Base-by-base conservation (phyloP, 2,113 vertebrate species). In the Kobus ellipsiprymnus region DNA sequence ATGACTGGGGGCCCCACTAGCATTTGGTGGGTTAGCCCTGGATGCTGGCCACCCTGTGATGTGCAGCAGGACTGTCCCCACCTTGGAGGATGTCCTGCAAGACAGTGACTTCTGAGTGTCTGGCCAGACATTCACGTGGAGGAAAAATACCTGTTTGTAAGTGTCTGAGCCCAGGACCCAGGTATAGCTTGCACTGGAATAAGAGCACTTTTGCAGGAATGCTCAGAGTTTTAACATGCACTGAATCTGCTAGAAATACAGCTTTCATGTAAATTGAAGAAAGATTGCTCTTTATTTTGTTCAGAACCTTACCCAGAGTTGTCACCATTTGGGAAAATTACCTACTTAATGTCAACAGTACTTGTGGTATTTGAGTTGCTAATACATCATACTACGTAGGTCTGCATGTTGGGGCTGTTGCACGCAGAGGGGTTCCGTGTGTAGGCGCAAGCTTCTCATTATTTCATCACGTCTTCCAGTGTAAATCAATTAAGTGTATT, bases 41-140 rank as follows among this genome's bases (percentile, higher is more conserved):
- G 60, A 57, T 52, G 5, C 52, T 1, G 19, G 74, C 21, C 2
- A 2, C n/a, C 21, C 48, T 16, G n/a, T 2, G 4, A 62, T 10
- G n/a, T 12, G 7, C 57, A 40, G 7, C 57, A 40, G 71, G 88
- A 44, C 50, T 52, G 44, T 9, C 55, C 33, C 8, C 33, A 59
- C 23, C 17, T 19, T 0, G 2, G 15, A 96, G 64, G 23, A 62
- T 33, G 36, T 50, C 46, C 50, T 21, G 5, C 0, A 2, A 40
- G 62, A 71, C 40, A 5, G 5, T 36, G 64, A 30, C 19, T 89
- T 57, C 23, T 3, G 46, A 16, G 44, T 29, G 25, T 96, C 64
- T 62, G 8, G 30, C 36, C 62, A 48, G 80, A 64, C 5, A 9
- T 27, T 30, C 0, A 8, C 5, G 1, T 9, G 36, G 17, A 91